Conservation (phyloP, 2,888 invertebrate species). For the Bellardia pandia region DNA sequence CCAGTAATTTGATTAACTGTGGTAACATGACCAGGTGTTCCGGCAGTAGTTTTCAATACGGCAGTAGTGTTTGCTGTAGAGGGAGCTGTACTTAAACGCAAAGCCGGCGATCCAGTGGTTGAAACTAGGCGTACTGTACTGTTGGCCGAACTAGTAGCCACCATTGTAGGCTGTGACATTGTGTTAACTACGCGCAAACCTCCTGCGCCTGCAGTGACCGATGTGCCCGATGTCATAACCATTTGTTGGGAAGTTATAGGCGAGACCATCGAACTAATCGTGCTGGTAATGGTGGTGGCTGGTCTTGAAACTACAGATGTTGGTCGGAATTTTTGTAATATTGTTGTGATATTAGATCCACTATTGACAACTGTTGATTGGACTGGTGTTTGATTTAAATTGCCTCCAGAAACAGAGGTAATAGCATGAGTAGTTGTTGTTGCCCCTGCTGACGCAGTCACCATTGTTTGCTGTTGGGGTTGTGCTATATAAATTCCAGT, state of each 20-base stretch:
- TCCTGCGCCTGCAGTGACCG: slow-evolving; percentile 20
- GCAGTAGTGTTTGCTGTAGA: slow-evolving; percentile 77
- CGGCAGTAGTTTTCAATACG: slow-evolving; percentile 78
- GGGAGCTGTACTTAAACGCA: slow-evolving; percentile 81
- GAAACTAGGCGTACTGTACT: slow-evolving; percentile 83
- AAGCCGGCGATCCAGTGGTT: slow-evolving; percentile 79
- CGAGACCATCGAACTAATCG: slow-evolving; percentile 59
- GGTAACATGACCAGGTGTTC: slow-evolving; percentile 78
- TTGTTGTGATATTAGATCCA: slow-evolving; percentile 72
- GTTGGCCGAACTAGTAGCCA: slow-evolving; percentile 76
- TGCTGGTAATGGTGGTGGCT: slow-evolving; percentile 67
- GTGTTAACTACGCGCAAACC: slow-evolving; percentile 76
- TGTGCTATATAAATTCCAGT: slow-evolving; percentile 62
- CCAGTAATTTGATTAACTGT: slow-evolving; percentile 70
- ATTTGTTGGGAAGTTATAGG: slow-evolving; percentile 69
- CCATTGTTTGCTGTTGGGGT: slow-evolving; percentile 56
- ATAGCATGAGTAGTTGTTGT: slow-evolving; percentile 47
- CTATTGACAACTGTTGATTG: slow-evolving; percentile 77
- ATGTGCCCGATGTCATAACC: slow-evolving; percentile 65
- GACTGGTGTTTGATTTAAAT: slow-evolving; percentile 74
- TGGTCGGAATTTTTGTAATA: slow-evolving; percentile 81
- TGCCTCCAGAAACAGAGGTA: slow-evolving; percentile 67
- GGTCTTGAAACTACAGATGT: slow-evolving; percentile 75
- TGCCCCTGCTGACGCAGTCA: slow-evolving; percentile 53
- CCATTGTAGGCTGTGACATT: slow-evolving; percentile 71